Evolutionary conservation across 2,113 vertebrate species (phyloP), one percentile per base, ranked within the genome.

Genomic region (Hippoglossus stenolepis): DNA sequence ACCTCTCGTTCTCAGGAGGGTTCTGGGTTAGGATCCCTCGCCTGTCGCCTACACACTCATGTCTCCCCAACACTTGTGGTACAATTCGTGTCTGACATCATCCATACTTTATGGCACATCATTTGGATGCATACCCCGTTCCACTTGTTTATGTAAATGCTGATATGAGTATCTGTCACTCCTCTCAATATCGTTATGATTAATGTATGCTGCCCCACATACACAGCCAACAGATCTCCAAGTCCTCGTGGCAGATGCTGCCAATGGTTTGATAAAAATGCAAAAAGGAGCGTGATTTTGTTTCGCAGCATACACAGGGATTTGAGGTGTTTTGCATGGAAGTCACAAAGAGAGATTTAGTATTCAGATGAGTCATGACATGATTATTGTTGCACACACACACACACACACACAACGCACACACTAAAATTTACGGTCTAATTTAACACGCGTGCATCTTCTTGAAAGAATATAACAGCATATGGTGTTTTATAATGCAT

Each of bases 111-210:
- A 87, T 76, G 75, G 63, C 67, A 47, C 66, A 82, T 73, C 66
- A 73, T 84, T 89, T 87, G 65, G 66, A 85, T 80, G 80, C 83
- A 69, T 71, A 66, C 49, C 58, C 76, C 57, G 74, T 74, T 86
- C 86, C 65, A 90, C 86, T 87, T 92, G 87, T 90, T 90, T 89
- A 89, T 90, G 86, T 87, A 91, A 90, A 90, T 89, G 85, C 89
- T 90, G 85, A 93, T 89, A 82, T 83, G 83, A 88, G 65, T 84
- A 87, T 87, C 81, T 91, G 90, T 87, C 87, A 86, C 79, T 87
- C 66, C 54, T 53, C 81, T 77, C 79, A 83, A 80, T 90, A 85
- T 70, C 2, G 47, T 70, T 53, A 90, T 91, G 89, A 92, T 90
- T 90, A 91, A 93, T 90, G 80, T 80, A 89, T 90, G 90, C 70